Percentiles rank a stretch among this genome's conserved stretches.
These are phyloP conservation scores for Choristoneura rosaceana DNA, from an alignment of 2,888 invertebrate species.

Conservation along the genomic window DNA sequence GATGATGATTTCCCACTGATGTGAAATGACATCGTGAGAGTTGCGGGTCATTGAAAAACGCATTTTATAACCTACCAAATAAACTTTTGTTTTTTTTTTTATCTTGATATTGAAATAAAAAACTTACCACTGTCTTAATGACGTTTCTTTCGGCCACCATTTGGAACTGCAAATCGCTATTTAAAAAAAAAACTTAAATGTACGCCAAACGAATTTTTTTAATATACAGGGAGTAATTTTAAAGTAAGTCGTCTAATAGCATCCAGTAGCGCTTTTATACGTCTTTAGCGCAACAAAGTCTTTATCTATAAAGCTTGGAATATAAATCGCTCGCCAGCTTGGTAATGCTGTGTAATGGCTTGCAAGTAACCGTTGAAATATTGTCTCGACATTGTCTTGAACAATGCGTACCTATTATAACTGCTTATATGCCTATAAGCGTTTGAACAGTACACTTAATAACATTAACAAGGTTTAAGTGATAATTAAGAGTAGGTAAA, in stretches of 20 bases:
- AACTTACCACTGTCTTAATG: too few relatives aligned
- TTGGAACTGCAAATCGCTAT: too few relatives aligned
- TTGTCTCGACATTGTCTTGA: constrained; percentile 50
- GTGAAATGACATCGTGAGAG: too few relatives aligned
- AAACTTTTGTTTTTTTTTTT: too few relatives aligned
- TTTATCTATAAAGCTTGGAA: constrained; percentile 46
- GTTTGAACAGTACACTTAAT: not conserved
- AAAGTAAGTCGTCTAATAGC: constrained; percentile 4
- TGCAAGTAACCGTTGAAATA: constrained; percentile 69
- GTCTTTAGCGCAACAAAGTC: constrained; percentile 43
- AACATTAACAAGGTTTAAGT: not conserved
- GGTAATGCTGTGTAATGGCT: constrained; percentile 67
- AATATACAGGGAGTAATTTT: not conserved
- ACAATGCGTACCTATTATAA: constrained; percentile 13
- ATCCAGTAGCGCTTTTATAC: constrained; percentile 16
- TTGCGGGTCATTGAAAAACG: too few relatives aligned
- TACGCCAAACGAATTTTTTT: not conserved
- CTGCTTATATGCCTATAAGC: not conserved
- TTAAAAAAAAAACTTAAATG: too few relatives aligned
- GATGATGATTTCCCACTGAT: too few relatives aligned
- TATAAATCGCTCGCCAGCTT: constrained; percentile 45
- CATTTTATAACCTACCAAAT: too few relatives aligned
- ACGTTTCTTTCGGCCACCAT: too few relatives aligned
- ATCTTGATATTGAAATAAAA: too few relatives aligned
- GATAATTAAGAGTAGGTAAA: too few relatives aligned